Base-by-base conservation (phyloP, 2,113 vertebrate species). In the Rattus rattus region DNA sequence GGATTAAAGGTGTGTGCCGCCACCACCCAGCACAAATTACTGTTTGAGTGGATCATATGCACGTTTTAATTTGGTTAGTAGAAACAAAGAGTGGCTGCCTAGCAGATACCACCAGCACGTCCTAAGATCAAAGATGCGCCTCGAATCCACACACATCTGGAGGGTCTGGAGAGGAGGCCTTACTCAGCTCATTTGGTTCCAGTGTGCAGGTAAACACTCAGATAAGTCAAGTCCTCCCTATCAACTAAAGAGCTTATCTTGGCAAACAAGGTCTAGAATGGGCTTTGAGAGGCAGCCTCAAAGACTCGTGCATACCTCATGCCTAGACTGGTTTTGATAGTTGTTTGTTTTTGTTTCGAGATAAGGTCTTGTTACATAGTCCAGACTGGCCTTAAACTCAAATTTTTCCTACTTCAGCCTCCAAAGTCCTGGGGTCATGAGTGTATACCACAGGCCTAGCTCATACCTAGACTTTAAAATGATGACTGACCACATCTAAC, bases 21-120 rank as follows among this genome's bases (percentile, higher is more conserved):
- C 39, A 30, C 24, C 59, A 30, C 24, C n/a, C 11, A 26, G 56
- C 20, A 47, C 39, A 43, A 88, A 87, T 77, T 65, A 76, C 92
- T 97, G 96, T 89, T 89, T 61, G 91, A 95, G 59, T 73, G 92
- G 95, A 87, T 95, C 81, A 90, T n/a, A 65, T 22, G n/a, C 90
- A 92, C 76, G 52, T 61, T 93, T 92, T 52, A 17, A 79, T 54
- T 52, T 94, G 88, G 75, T 96, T 92, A 96, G 84, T 84, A 54
- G 61, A 93, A 94, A 90, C 76, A 92, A 92, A 76, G 84, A 87
- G 70, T 88, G 93, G 79, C 39, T 59, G 39, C 89, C 69, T 54
- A 13, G 87, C 73, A 94, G 92, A 92, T 33, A 65, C 39, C 24
- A 33, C 79, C 49, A 88, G 26, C 22, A 36, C 75, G 61, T 93